phyloP scores from a whole-genome alignment of 2,888 invertebrate species.

The Caenorhabditis panamensis region DNA sequence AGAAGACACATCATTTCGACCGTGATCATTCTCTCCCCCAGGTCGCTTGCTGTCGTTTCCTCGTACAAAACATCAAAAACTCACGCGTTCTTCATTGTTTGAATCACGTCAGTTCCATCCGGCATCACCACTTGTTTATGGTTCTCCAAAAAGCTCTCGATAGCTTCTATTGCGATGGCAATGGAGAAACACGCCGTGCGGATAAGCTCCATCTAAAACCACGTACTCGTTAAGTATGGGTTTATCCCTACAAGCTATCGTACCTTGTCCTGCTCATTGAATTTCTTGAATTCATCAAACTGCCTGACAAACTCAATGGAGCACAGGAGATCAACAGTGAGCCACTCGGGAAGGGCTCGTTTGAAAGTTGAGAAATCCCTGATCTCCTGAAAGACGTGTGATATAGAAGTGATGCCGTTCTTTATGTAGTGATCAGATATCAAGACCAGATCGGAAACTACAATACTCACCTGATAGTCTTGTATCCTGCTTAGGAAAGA shows the following conservation, averaged over 20 bases:
- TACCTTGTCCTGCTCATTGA: slow-evolving; percentile 44
- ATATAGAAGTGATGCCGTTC: slow-evolving; percentile 5
- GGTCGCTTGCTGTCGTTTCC: slow-evolving; percentile 8
- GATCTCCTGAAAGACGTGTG: slow-evolving; percentile 25
- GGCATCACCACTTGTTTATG: slow-evolving; percentile 47
- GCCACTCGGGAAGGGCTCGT: slow-evolving; percentile 54
- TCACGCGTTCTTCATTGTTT: slow-evolving; percentile 19
- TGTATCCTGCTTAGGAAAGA: slow-evolving; percentile 22
- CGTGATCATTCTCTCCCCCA: slow-evolving; percentile 36
- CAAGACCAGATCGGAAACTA: slow-evolving; percentile 21
- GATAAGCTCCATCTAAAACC: slow-evolving; percentile 46
- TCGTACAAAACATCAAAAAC: slow-evolving; percentile 36
- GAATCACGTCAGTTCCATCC: slow-evolving; percentile 54
- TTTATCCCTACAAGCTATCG: neutral
- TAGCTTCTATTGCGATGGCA: slow-evolving; percentile 55
- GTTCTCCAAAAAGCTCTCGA: slow-evolving; percentile 50
- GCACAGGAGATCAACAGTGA: slow-evolving; percentile 50
- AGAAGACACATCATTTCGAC: slow-evolving; percentile 43
- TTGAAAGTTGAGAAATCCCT: slow-evolving; percentile 21
- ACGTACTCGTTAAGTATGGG: slow-evolving; percentile 4
- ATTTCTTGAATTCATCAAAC: slow-evolving; percentile 44
- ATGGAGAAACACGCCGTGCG: slow-evolving; percentile 49
- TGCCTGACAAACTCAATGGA: slow-evolving; percentile 47
- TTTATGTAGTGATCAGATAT: slow-evolving; percentile 36
- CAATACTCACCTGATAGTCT: slow-evolving; percentile 15